These are phyloP conservation scores for Campoletis sonorensis DNA, from an alignment of 1,140 invertebrate genomes.

Conservation along the genomic window DNA sequence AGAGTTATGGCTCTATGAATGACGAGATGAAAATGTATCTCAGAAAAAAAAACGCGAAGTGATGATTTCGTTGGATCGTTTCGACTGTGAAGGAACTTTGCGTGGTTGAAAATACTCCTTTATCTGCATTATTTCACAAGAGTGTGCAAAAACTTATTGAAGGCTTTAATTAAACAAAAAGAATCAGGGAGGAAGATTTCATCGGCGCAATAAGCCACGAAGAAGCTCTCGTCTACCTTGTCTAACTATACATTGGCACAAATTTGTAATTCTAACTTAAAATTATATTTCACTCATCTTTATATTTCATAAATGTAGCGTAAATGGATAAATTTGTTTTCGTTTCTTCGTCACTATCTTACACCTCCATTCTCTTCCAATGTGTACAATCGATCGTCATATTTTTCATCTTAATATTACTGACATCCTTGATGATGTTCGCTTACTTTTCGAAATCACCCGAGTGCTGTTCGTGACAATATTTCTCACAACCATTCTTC, in stretches of 20 bases:
- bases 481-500: neutral
- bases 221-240: slow-evolving; percentile 3
- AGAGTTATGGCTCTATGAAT: no score
- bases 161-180: neutral
- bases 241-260: slow-evolving; percentile 40
- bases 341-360: slow-evolving; percentile 33
- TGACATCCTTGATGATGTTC: neutral
- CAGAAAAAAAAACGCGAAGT: no score
- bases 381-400: slow-evolving; percentile 28
- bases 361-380: slow-evolving; percentile 24
- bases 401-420: neutral
- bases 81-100: neutral
- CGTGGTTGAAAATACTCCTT: no score
- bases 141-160: no score
- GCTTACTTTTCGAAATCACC: neutral
- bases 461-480: neutral
- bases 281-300: slow-evolving; percentile 19
- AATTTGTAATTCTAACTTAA: slow-evolving; percentile 32
- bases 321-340: neutral
- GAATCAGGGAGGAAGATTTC: neutral
- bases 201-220: neutral
- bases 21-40: no score
- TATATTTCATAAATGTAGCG: slow-evolving; percentile 31
- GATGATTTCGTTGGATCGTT: neutral
- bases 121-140: no score